Percentiles rank a stretch among this genome's conserved stretches.
These are phyloP conservation scores for Morpho deidamia DNA, from an alignment of 2,888 invertebrate genomes.

Conservation along the genomic window DNA sequence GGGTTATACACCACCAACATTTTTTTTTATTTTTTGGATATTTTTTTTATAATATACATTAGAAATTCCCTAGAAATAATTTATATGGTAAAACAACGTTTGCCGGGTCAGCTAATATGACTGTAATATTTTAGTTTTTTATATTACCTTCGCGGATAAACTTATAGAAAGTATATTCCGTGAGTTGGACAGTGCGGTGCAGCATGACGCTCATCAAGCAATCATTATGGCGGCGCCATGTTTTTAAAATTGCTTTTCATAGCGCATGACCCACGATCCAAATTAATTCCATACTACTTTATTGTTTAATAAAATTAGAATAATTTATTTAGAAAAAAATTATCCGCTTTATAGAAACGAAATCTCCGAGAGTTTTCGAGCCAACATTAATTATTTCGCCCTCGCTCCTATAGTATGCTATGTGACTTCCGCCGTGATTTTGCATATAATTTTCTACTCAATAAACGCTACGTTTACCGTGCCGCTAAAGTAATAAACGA, in stretches of 20 bases:
- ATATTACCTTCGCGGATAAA: neutral
- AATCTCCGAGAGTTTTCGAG: conserved; percentile 44
- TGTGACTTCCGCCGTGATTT: conserved; percentile 64
- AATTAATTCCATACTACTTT: conserved; percentile 66
- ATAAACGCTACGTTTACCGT: conserved; percentile 46
- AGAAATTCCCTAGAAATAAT: too few relatives aligned
- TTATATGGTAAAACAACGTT: too few relatives aligned
- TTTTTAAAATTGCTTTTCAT: conserved; percentile 71
- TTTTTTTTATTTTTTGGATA: too few relatives aligned
- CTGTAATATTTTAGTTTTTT: neutral
- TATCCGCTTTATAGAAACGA: conserved; percentile 38
- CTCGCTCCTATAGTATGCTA: conserved; percentile 45
- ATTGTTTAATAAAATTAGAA: conserved; percentile 54
- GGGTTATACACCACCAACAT: too few relatives aligned
- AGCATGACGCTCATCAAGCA: conserved; percentile 64
- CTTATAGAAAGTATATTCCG: neutral
- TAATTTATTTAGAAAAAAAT: conserved; percentile 49
- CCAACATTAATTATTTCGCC: conserved; percentile 60
- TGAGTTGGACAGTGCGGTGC: conserved; percentile 34
- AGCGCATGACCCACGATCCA: conserved; percentile 56
- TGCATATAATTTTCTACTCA: conserved; percentile 74
- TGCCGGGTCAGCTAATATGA: too few relatives aligned
- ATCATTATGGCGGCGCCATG: conserved; percentile 72
- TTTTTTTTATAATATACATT: too few relatives aligned
- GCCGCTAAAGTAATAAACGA: conserved; percentile 28